Conservation (phyloP, 1,140 invertebrate species). For the Meteorus sp. region DNA sequence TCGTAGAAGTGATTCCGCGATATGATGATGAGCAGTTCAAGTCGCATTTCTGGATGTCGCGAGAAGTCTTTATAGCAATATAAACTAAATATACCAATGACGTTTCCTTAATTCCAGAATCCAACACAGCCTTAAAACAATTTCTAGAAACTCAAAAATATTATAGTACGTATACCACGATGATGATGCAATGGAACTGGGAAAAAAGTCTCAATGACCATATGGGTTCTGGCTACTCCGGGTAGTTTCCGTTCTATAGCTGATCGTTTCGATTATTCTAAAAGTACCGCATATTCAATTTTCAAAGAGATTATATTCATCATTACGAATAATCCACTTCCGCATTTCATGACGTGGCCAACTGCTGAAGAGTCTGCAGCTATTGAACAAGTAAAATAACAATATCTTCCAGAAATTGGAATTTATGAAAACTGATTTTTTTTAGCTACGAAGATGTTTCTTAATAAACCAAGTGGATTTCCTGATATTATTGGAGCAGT, state of each 20-base stretch:
- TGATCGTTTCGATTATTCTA: conserved; percentile 11
- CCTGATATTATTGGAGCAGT: conserved; percentile 12
- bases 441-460: not conserved
- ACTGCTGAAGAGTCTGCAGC: no score
- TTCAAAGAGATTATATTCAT: conserved; percentile 9
- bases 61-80: not conserved
- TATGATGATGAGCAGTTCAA: not conserved
- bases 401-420: no score
- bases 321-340: not conserved
- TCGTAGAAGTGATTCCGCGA: not conserved
- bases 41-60: not conserved
- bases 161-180: not conserved
- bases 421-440: no score
- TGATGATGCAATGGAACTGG: not conserved
- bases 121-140: not conserved
- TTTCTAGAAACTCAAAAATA: not conserved
- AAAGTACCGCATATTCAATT: not conserved
- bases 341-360: no score
- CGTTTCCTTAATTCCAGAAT: not conserved
- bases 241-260: conserved; percentile 14
- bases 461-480: not conserved
- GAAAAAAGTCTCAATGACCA: conserved; percentile 13
- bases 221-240: conserved; percentile 17
- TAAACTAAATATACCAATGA: no score
- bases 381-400: no score